These are phyloP conservation scores for Platichthys flesus DNA, from an alignment of 2,113 vertebrate species.

Conservation along the genomic window DNA sequence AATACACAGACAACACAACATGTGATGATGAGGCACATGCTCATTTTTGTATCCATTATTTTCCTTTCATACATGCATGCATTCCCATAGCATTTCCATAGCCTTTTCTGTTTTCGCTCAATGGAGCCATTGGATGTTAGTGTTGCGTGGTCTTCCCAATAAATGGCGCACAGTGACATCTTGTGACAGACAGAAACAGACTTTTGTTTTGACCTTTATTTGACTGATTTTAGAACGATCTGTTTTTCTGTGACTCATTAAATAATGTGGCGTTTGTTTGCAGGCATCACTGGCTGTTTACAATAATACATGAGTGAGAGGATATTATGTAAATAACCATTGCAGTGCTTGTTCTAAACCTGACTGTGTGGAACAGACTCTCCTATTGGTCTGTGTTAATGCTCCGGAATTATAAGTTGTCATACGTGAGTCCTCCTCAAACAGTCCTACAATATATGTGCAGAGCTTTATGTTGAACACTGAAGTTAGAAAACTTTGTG, in stretches of 20 bases:
- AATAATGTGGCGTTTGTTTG: not conserved
- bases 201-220: not conserved
- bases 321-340: too few relatives aligned
- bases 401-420: too few relatives aligned
- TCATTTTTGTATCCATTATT: not conserved
- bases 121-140: not conserved
- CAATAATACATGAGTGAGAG: not conserved
- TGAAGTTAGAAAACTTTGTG: too few relatives aligned
- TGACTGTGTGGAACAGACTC: too few relatives aligned
- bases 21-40: not conserved
- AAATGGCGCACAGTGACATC: slow-evolving; percentile 41
- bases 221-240: not conserved
- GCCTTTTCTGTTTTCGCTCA: not conserved
- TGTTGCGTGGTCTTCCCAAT: not conserved
- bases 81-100: not conserved
- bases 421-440: too few relatives aligned
- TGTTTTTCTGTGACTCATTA: not conserved
- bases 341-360: too few relatives aligned
- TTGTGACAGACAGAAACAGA: slow-evolving; percentile 28
- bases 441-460: too few relatives aligned
- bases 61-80: not conserved
- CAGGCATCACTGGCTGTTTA: not conserved
- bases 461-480: too few relatives aligned
- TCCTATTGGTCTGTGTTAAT: too few relatives aligned
- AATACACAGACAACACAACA: not conserved